Base-by-base conservation (phyloP, 1,140 invertebrate genomes). In the Papilio dardanus region DNA sequence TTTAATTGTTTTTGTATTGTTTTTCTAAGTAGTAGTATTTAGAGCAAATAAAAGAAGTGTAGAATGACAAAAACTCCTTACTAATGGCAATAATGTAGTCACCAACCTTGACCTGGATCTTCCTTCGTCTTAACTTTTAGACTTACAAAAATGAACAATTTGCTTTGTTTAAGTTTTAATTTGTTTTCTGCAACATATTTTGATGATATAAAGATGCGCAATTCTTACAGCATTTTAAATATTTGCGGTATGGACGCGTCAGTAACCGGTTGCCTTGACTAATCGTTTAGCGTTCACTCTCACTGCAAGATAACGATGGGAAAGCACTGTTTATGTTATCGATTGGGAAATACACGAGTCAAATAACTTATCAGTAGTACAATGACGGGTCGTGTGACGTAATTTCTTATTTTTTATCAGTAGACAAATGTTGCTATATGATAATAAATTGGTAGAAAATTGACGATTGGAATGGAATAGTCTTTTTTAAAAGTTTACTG, bases 261-360 rank as follows among this genome's bases (percentile, higher is more conserved):
- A 16, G 24, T n/a, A 19, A 66, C 65, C 65, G 65, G 65, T 66
- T 66, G 21, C 65, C 65, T 35, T 66, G 65, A 66, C 65, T n/a
- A 66, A 66, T 66, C 65, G 19, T 30, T 66, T 66, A 66, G 31
- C 31, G 65, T 66, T 35, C 65, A 66, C 65, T 66, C 65, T 66
- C 65, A 66, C 65, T 66, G 65, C 6, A 7, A 30, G 65, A 66
- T 66, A 66, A 33, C 65, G 65, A 66, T 33, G 65, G 65, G 65
- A 66, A 66, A 66, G 65, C 30, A 66, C 30, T 66, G 30, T 33
- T 35, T 35, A 35, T 35, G 14, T 35, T 30, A 33, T 66, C 62
- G 14, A 8, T 66, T 66, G 28, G 16, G 62, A 66, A 66, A 66
- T n/a, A 14, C 2, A 30, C 12, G 35, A 37, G n/a, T n/a, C n/a